Evolutionary conservation across 2,888 invertebrate species (phyloP).

Genomic region (Tinea pellionella): DNA sequence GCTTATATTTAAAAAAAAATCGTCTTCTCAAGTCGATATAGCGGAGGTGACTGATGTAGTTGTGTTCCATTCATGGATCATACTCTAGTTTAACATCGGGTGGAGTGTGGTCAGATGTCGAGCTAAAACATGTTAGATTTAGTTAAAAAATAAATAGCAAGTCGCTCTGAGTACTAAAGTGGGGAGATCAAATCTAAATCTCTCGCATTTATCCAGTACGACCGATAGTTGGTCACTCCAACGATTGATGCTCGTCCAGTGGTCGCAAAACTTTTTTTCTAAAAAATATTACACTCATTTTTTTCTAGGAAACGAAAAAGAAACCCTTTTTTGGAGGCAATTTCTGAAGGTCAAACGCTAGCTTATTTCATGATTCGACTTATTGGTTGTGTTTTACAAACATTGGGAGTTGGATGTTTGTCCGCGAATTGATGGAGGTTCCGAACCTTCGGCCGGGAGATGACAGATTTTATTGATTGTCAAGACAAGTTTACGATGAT

Average conservation of each 20-base stretch:
- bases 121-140: no score
- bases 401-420: constrained; percentile 25
- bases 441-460: neutral
- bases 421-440: constrained; percentile 19
- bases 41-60: no score
- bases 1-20: no score
- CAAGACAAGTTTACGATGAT: constrained; percentile 8
- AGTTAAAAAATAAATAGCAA: neutral
- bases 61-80: no score
- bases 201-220: constrained; percentile 26
- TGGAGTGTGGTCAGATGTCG: no score
- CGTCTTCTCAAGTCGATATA: no score
- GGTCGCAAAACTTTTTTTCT: constrained; percentile 34
- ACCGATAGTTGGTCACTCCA: constrained; percentile 23
- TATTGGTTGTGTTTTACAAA: constrained; percentile 51
- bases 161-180: constrained; percentile 1
- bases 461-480: constrained; percentile 18
- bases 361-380: constrained; percentile 47
- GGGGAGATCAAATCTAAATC: constrained; percentile 19
- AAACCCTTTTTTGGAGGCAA: constrained; percentile 7
- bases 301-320: constrained; percentile 19
- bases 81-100: no score
- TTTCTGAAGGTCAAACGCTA: constrained; percentile 41
- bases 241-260: constrained; percentile 32
- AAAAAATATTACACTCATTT: constrained; percentile 44